phyloP scores from a whole-genome alignment of 2,797 vertebrate species.

The Aphelocoma californica region DNA sequence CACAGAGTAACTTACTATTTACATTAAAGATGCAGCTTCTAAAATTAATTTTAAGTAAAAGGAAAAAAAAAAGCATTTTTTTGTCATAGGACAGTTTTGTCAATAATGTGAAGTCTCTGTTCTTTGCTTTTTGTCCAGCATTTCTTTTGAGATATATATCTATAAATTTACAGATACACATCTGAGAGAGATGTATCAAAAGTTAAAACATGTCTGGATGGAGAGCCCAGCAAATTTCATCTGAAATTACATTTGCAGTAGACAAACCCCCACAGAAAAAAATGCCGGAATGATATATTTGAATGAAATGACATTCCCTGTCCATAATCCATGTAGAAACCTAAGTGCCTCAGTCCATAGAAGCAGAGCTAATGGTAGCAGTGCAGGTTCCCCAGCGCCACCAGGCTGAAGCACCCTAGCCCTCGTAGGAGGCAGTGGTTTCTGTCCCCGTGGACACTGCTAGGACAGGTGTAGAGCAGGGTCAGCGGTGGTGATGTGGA shows the following conservation, averaged over 20 bases:
- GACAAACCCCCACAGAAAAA: neutral
- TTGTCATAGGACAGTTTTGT: neutral
- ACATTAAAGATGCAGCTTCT: constrained; percentile 2
- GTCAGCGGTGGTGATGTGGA: neutral
- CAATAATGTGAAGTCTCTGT: neutral
- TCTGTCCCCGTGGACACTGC: neutral
- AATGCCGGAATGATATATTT: neutral
- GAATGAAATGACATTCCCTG: constrained; percentile 8
- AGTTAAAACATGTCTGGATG: neutral
- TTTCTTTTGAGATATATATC: constrained; percentile 6
- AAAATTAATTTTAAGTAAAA: constrained; percentile 11
- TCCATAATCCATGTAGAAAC: neutral
- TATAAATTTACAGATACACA: neutral
- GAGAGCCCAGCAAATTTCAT: neutral
- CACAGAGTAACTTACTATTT: constrained; percentile 46
- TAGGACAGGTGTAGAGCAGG: neutral
- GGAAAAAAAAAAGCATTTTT: neutral
- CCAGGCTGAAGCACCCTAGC: neutral
- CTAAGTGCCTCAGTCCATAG: neutral
- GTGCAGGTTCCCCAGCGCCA: neutral
- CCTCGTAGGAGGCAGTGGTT: neutral
- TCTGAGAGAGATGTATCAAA: constrained; percentile 24
- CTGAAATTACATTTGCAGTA: neutral
- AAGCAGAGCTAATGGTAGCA: neutral
- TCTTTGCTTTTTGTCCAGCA: constrained; percentile 18